Evolutionary conservation across 2,888 invertebrate species (phyloP), one percentile per base, ranked within the genome.

Genomic region (Scaptomyza reducta): DNA sequence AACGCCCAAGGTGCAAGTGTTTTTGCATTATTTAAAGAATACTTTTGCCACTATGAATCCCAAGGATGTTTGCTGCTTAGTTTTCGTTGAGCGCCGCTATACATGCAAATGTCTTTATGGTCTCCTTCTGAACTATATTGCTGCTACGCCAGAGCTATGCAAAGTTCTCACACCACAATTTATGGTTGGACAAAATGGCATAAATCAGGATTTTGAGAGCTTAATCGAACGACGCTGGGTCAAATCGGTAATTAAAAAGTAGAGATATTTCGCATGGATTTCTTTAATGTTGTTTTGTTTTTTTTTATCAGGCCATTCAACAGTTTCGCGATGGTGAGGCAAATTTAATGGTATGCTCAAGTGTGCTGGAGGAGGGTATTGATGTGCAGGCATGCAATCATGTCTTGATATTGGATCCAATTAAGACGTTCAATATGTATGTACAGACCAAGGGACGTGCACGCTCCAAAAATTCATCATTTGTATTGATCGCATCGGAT

Each of bases 401-500:
- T 41, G 95, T 98, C 0, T 85, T 98, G 16, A 94, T 95, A 51
- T 96, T 95, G 88, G 96, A 97, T 88, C 89, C 92, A 1, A 94
- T 96, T 0, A 89, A 92, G 53, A 95, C 96, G 79, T 96, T 96
- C 79, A 93, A 96, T 50, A 95, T 96, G 0, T 98, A 98, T 88
- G 94, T 98, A 40, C 97, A 98, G 91, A 96, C 97, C 67, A 97
- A 97, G 94, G 97, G 94, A 1, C 94, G 98, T 58, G 98, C 98
- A 0, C 93, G 96, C n/a, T 93, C 93, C 77, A 87, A 89, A 4
- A 90, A 93, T 0, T 95, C 96, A n/a, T 91, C 91, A 10, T 96
- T 93, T 77, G 92, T 94, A 0, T 90, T 96, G 25, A 88, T 96
- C 79, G 76, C 94, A 0, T 87, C 93, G 2, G 57, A 77, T 0